Evolutionary conservation across 2,113 vertebrate species (phyloP), one percentile per base, ranked within the genome.

Genomic region (Rhadina sibilatrix): DNA sequence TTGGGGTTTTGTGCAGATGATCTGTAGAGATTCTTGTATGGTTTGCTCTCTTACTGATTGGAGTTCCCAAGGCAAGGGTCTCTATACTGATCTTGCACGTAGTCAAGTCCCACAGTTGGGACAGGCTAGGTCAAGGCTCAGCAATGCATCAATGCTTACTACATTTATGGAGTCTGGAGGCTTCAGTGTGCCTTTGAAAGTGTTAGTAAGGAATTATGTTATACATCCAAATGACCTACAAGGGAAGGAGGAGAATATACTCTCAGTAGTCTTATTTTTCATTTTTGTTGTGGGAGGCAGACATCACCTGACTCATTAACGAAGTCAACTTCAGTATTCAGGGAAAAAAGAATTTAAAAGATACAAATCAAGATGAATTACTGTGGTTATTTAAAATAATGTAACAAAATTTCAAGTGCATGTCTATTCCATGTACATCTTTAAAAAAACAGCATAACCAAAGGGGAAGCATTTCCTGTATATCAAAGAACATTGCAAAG

Each of bases 71-170:
- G 35, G 28, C 17, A 33, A 13, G 27, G 30, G 47, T 25, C 74
- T 59, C 2, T 63, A 37, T 50, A 24, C 23, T 42, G 13, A n/a
- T 69, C 27, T 75, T 82, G 60, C 30, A 27, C 0, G 0, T 20
- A 44, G 9, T 10, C 44, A 12, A 68, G 15, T 50, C 17, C 20
- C 21, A 3, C 12, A 11, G 38, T 1, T 87, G 46, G 35, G n/a
- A 52, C 40, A 56, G 56, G 6, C 25, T 60, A 27, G 54, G 37
- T 76, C 59, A 74, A 69, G 23, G 23, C 40, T 89, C 42, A 61
- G 50, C n/a, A 72, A 25, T 28, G 40, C 33, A 52, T 15, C n/a
- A 49, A 50, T 38, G 12, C 30, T 31, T 57, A 4, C 13, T 49
- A 7, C 16, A n/a, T 71, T 72, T 52, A 56, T 57, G 13, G 27